These are phyloP conservation scores for Fulmarus glacialis DNA, from an alignment of 2,113 vertebrate genomes.

Conservation along the genomic window DNA sequence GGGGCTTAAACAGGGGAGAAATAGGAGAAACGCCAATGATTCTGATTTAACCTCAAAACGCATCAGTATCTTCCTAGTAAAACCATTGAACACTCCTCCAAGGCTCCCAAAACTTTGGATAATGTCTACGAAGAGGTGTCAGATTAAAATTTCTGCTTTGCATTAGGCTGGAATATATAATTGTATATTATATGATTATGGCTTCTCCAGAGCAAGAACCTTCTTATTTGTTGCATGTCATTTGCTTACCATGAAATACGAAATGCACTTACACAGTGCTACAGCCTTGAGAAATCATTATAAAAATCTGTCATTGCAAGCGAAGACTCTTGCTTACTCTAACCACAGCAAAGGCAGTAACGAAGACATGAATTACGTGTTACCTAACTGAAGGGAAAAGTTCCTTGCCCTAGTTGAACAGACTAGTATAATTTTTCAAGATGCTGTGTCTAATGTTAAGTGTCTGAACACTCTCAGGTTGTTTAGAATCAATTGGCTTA, in stretches of 20 bases:
- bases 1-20: neutral
- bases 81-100: neutral
- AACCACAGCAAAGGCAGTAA: neutral
- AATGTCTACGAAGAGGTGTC: neutral
- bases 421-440: slow-evolving; percentile 32
- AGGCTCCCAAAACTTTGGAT: neutral
- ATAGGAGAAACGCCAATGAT: neutral
- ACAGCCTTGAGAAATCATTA: slow-evolving; percentile 44
- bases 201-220: neutral
- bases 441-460: neutral
- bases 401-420: slow-evolving; percentile 30
- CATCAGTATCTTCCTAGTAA: neutral
- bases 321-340: neutral
- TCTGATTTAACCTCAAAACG: neutral
- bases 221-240: slow-evolving; percentile 15
- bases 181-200: neutral
- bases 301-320: slow-evolving; percentile 12
- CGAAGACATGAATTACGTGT: neutral
- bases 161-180: neutral
- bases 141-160: neutral
- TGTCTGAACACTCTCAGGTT: slow-evolving; percentile 31
- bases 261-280: neutral
- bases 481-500: slow-evolving; percentile 52
- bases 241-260: slow-evolving; percentile 12
- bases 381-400: slow-evolving; percentile 43